phyloP scores from a whole-genome alignment of 2,797 vertebrate genomes.

The Enteromius anoplus region DNA sequence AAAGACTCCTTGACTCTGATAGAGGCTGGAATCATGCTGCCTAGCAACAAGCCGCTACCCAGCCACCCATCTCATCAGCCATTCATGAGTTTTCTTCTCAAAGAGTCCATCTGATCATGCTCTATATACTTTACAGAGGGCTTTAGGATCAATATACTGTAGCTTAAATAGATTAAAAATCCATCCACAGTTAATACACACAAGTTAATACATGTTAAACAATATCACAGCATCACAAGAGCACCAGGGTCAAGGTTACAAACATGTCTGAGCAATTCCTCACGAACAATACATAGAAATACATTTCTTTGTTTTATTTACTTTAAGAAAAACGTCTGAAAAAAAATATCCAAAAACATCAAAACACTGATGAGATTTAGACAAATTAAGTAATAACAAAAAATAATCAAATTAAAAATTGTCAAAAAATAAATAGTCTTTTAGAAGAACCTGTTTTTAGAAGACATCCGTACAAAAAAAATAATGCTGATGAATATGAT shows the following conservation, averaged over 20 bases:
- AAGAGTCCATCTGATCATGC: conserved; percentile 34
- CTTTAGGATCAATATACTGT: not conserved
- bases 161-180: not conserved
- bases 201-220: conserved; percentile 11
- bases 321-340: too few species aligned
- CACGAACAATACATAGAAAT: not conserved
- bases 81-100: conserved; percentile 63
- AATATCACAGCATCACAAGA: not conserved
- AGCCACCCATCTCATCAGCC: conserved; percentile 42
- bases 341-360: not conserved
- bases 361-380: not conserved
- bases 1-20: conserved; percentile 34
- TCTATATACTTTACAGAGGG: not conserved
- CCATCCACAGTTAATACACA: too few species aligned
- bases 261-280: not conserved
- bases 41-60: conserved; percentile 73
- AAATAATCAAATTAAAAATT: not conserved
- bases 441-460: not conserved
- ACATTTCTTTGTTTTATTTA: too few species aligned
- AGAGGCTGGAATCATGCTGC: conserved; percentile 64
- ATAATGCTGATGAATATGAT: not conserved
- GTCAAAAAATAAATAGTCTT: not conserved
- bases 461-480: not conserved
- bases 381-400: not conserved
- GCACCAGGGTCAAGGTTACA: not conserved